These are phyloP conservation scores for Channa striata DNA, from an alignment of 2,797 vertebrate species.

Conservation along the genomic window DNA sequence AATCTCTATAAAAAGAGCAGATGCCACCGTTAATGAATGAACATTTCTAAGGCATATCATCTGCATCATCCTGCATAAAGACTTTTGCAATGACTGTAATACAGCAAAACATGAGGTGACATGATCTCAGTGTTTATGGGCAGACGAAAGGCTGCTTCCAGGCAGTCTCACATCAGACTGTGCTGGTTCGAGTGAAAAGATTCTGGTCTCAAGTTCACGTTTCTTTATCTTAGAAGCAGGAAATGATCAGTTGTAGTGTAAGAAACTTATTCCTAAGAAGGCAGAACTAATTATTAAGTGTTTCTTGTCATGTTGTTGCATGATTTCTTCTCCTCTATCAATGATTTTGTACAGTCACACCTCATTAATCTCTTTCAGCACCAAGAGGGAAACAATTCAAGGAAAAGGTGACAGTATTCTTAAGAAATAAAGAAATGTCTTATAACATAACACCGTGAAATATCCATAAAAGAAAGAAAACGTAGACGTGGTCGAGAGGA, in stretches of 20 bases:
- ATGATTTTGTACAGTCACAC: slow-evolving; percentile 21
- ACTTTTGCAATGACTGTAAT: slow-evolving; percentile 28
- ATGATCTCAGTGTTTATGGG: slow-evolving; percentile 26
- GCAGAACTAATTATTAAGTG: slow-evolving; percentile 35
- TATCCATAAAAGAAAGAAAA: slow-evolving; percentile 49
- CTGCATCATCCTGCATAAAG: slow-evolving; percentile 42
- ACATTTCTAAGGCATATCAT: slow-evolving; percentile 67
- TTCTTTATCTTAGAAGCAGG: slow-evolving; percentile 46
- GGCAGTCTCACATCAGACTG: slow-evolving; percentile 9
- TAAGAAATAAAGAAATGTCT: slow-evolving; percentile 26
- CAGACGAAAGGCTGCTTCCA: slow-evolving; percentile 42
- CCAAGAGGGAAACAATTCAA: slow-evolving; percentile 38
- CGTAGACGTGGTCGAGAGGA: slow-evolving; percentile 61
- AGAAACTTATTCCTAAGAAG: slow-evolving; percentile 2
- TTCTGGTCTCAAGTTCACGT: slow-evolving; percentile 53
- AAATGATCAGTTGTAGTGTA: slow-evolving; percentile 52
- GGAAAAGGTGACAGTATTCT: slow-evolving; percentile 11
- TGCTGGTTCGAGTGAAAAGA: slow-evolving; percentile 23
- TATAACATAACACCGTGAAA: slow-evolving; percentile 49
- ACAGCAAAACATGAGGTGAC: slow-evolving; percentile 40
- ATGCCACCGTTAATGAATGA: slow-evolving; percentile 18
- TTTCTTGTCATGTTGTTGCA: slow-evolving; percentile 9
- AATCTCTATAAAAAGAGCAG: slow-evolving; percentile 34
- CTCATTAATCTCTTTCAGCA: slow-evolving; percentile 59
- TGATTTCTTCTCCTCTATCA: background rate